Conservation (phyloP, 1,140 invertebrate genomes). For the Penaeus japonicus region DNA sequence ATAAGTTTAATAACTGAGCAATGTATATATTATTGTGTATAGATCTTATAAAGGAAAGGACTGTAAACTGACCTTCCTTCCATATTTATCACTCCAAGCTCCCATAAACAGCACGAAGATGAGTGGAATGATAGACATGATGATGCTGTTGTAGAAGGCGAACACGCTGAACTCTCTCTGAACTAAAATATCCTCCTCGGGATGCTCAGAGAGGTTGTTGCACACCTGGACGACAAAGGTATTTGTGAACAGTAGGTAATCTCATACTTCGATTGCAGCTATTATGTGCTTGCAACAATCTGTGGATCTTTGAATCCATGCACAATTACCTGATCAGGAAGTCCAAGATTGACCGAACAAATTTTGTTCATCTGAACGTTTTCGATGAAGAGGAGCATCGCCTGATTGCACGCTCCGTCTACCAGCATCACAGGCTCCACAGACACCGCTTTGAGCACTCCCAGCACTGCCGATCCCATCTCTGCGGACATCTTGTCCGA, state of each 20-base stretch:
- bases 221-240: constrained; percentile 16
- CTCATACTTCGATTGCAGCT: not conserved
- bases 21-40: not conserved
- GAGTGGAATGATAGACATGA: constrained; percentile 44
- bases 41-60: not conserved
- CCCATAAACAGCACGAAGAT: constrained; percentile 57
- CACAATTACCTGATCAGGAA: not conserved
- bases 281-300: not conserved
- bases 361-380: constrained; percentile 18
- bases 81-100: constrained; percentile 57
- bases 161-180: constrained; percentile 49
- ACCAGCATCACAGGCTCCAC: not conserved
- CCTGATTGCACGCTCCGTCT: constrained; percentile 11
- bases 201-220: constrained; percentile 26
- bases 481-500: no score
- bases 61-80: constrained; percentile 35
- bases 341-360: not conserved
- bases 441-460: not conserved
- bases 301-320: not conserved
- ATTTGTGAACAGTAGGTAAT: not conserved
- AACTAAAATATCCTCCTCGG: constrained; percentile 23
- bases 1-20: no score
- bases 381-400: not conserved
- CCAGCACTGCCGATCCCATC: not conserved
- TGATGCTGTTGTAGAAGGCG: constrained; percentile 56